Base-by-base conservation (phyloP, 2,113 vertebrate species). In the Tonatia bakeri region DNA sequence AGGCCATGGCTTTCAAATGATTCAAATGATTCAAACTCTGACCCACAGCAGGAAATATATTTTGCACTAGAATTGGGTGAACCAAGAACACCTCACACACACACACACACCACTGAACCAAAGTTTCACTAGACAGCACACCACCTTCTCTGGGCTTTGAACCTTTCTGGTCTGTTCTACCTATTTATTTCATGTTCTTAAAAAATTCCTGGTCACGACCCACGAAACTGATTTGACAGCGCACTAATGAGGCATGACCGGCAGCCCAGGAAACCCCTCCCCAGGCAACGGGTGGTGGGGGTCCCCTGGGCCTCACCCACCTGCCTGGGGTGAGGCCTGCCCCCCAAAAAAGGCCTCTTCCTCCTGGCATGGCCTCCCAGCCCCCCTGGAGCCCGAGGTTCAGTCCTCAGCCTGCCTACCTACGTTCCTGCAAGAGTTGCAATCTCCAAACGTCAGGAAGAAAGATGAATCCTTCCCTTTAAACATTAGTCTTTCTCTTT, bases 111-210 rank as follows among this genome's bases (percentile, higher is more conserved):
- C 20, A 1, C 36, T 24, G 20, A 67, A 26, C 45, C 33, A 7
- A 38, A 87, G 75, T 64, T 40, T 47, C 43, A 43, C 3, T 4
- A 7, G 24, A 17, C 22, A 5, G 11, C 14, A 11, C 15, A 0
- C 22, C 43, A 13, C 11, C 45, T 40, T 19, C 61, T 77, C 26
- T 8, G 3, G 40, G 50, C 24, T 15, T 11, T 19, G 36, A 4
- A 76, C n/a, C 38, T 77, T 84, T 76, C 56, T 81, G 1, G 67
- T 95, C 31, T 28, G 1, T 84, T 77, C n/a, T 90, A 14, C 38
- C 59, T 22, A 79, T 90, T 76, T 91, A 72, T 70, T 94, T 96
- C 9, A 50, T 19, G 45, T 38, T 90, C 79, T 85, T 24, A 14
- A 31, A 47, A 70, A 75, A 45, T 82, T 93, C 77, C 79, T 54